Base-by-base conservation (phyloP, 2,888 invertebrate species). In the Euproctis similis region DNA sequence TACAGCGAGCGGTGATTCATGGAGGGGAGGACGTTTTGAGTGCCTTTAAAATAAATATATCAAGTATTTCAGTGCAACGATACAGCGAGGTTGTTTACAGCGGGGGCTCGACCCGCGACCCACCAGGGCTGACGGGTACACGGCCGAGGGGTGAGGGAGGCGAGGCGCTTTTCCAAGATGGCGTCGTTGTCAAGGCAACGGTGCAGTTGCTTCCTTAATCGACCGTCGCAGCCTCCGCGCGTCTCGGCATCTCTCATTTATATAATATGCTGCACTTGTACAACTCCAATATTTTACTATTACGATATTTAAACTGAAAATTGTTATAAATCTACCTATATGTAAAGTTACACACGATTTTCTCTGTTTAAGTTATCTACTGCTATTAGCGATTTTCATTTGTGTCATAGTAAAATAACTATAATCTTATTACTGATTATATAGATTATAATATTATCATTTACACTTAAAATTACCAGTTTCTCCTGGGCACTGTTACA, bases 171-270 rank as follows among this genome's bases (percentile, higher is more conserved):
- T 29, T 66, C 58, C 77, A 84, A 82, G 81, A 82, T 82, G 82
- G 82, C 82, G 77, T 54, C 78, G 82, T 82, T 63, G 66, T 60
- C 75, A 72, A 67, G 80, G 78, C 76, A 81, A 84, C 82, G 76
- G 58, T 84, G 82, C 82, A 82, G 69, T 81, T 70, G 74, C 81
- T 82, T 84, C 82, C 81, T 82, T 84, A 80, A 82, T 84, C 82
- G 82, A 84, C 82, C 82, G 81, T 69, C 71, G 70, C 70, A 70
- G 62, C 68, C 74, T 66, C 60, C 66, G 53, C 53, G 40, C 60
- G 57, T 61, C 62, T 57, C 59, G 57, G 53, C 55, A 49, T 49
- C 54, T 60, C 63, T 69, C 77, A 69, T 73, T 76, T 78, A 78
- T 80, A 61, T 78, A 76, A 77, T 71, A 74, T 78, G 77, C 69